Percentiles rank a stretch among this genome's conserved stretches.
Conservation (phyloP, 2,113 vertebrate genomes). For the Podarcis raffonei region DNA sequence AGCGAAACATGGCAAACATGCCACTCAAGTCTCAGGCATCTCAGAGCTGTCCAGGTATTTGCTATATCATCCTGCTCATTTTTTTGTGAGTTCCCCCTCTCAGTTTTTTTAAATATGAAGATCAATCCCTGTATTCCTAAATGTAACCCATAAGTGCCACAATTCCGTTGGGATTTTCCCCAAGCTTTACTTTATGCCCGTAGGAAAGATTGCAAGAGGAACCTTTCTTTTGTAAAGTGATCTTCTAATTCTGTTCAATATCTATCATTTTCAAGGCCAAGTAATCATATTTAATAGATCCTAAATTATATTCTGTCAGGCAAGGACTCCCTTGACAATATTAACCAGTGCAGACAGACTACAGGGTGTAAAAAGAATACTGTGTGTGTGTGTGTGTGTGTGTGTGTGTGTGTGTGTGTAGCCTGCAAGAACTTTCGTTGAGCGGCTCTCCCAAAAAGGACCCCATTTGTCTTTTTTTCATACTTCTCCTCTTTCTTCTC, state of each 20-base stretch:
- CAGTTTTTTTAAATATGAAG: constrained; percentile 74
- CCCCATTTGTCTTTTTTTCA: too few species aligned
- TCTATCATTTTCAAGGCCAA: constrained; percentile 83
- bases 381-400: neutral
- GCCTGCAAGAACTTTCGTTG: constrained; percentile 57
- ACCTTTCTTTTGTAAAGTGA: constrained; percentile 82
- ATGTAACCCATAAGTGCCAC: constrained; percentile 76
- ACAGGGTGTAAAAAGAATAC: constrained; percentile 62
- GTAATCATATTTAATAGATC: constrained; percentile 83
- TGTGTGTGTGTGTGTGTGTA: neutral
- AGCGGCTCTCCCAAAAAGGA: constrained; percentile 1
- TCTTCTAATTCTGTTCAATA: constrained; percentile 81
- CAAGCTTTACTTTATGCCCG: constrained; percentile 77
- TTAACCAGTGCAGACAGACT: constrained; percentile 73
- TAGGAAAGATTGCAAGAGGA: constrained; percentile 78
- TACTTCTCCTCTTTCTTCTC: too few species aligned
- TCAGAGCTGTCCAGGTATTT: constrained; percentile 72
- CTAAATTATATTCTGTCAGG: constrained; percentile 82
- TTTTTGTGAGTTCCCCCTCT: constrained; percentile 32
- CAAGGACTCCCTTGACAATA: constrained; percentile 76
- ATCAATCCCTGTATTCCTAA: constrained; percentile 78
- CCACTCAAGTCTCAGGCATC: constrained; percentile 74
- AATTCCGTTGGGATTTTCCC: constrained; percentile 69
- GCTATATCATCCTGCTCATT: constrained; percentile 66
- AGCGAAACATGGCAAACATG: constrained; percentile 71